Percentiles rank a stretch among this genome's conserved stretches.
These are phyloP conservation scores for Leptinotarsa juncta DNA, from an alignment of 2,888 invertebrate genomes.

Conservation along the genomic window DNA sequence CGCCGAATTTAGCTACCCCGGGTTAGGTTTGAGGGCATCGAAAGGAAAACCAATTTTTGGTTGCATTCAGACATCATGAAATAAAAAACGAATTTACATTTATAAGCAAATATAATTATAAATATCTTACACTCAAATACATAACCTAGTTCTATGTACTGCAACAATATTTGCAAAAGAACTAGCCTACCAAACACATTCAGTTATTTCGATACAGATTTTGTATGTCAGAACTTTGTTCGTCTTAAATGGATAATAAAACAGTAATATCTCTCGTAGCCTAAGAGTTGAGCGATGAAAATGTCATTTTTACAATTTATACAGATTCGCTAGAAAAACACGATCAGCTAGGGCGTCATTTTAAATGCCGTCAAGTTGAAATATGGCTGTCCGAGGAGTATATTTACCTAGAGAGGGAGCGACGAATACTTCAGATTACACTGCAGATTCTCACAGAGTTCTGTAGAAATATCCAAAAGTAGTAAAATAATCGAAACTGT, in stretches of 20 bases:
- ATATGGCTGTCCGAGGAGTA: background rate
- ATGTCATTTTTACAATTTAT: constrained; percentile 49
- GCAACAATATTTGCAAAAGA: constrained; percentile 60
- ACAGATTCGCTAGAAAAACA: constrained; percentile 30
- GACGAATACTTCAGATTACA: background rate
- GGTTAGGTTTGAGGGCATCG: background rate
- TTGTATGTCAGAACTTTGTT: constrained; percentile 58
- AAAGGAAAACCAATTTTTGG: background rate
- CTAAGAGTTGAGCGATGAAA: constrained; percentile 57
- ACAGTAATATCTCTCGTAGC: constrained; percentile 49
- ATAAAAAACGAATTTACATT: constrained; percentile 54
- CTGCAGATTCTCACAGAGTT: background rate
- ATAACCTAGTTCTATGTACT: constrained; percentile 63
- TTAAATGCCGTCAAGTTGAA: constrained; percentile 6
- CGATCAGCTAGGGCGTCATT: constrained; percentile 17
- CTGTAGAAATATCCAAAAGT: no score
- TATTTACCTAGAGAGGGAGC: background rate
- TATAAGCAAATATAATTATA: constrained; percentile 68
- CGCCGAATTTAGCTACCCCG: background rate
- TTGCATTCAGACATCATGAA: background rate
- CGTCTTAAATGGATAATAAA: constrained; percentile 56
- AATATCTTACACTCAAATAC: constrained; percentile 68
- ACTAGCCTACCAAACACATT: constrained; percentile 65
- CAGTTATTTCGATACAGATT: constrained; percentile 59
- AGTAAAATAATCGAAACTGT: no score